Evolutionary conservation across 1,140 invertebrate genomes (phyloP).

Genomic region (Varroa destructor): DNA sequence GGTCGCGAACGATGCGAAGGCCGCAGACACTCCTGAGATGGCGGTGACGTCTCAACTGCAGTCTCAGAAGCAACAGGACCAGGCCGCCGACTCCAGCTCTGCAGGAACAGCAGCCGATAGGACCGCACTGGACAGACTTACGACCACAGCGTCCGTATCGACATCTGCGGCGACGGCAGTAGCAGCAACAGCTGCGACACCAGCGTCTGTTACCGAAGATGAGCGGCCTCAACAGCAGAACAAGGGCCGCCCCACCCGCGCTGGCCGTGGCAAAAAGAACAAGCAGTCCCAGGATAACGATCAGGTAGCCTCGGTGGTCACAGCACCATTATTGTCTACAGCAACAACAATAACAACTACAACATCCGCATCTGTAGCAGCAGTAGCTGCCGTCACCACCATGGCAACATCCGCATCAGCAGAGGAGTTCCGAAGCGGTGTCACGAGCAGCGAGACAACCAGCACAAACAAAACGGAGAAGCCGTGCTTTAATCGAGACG

Average conservation of each 20-base stretch:
- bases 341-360: not conserved
- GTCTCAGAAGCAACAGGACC: conserved; percentile 35
- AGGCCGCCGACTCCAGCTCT: conserved; percentile 33
- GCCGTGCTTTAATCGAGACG: conserved; percentile 18
- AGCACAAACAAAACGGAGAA: conserved; percentile 7
- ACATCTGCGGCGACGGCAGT: conserved; percentile 33
- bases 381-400: conserved; percentile 3
- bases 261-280: conserved; percentile 18
- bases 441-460: not conserved
- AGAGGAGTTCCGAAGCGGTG: conserved; percentile 11
- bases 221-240: not conserved
- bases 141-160: conserved; percentile 34
- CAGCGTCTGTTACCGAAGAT: not conserved
- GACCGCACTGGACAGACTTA: conserved; percentile 37
- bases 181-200: conserved; percentile 1
- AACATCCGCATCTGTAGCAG: not conserved
- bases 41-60: conserved; percentile 23
- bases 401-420: conserved; percentile 14
- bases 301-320: too few species aligned
- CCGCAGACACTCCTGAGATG: conserved; percentile 24
- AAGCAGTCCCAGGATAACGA: not conserved
- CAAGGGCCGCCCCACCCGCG: conserved; percentile 6
- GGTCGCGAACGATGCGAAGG: conserved; percentile 7
- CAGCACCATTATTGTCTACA: not conserved
- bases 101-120: conserved; percentile 39